Evolutionary conservation across 2,888 invertebrate species (phyloP).

Genomic region (Mystacides longicornis): DNA sequence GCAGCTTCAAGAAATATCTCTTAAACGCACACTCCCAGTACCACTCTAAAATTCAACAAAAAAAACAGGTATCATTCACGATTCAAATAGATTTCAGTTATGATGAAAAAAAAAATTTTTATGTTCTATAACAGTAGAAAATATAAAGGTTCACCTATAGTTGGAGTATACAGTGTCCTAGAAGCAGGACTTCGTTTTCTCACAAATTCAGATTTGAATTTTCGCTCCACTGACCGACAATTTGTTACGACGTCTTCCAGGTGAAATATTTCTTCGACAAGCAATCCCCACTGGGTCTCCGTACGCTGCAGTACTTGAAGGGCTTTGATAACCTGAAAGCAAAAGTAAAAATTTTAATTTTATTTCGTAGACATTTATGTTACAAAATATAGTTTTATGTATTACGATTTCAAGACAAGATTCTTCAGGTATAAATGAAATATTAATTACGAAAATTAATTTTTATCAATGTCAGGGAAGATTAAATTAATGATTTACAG

Average conservation of each 20-base stretch:
- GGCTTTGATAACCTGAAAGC: slow-evolving; percentile 67
- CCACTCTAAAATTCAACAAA: slow-evolving; percentile 68
- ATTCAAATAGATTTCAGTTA: background rate
- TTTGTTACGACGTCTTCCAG: slow-evolving; percentile 86
- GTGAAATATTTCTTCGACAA: slow-evolving; percentile 70
- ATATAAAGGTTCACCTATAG: slow-evolving; percentile 45
- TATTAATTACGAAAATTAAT: too few species aligned
- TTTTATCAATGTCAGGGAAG: too few species aligned
- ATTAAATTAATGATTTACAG: too few species aligned
- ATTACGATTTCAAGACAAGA: background rate
- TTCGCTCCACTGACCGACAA: slow-evolving; percentile 48
- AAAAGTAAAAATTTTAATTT: background rate
- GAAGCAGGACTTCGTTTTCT: slow-evolving; percentile 51
- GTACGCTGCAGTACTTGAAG: slow-evolving; percentile 88
- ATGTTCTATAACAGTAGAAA: too few species aligned
- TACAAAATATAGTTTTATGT: background rate
- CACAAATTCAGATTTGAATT: slow-evolving; percentile 65
- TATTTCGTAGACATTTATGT: background rate
- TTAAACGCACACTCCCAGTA: slow-evolving; percentile 88
- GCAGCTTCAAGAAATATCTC: slow-evolving; percentile 65
- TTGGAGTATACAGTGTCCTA: slow-evolving; percentile 57
- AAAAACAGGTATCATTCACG: background rate
- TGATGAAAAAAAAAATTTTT: background rate
- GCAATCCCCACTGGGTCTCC: slow-evolving; percentile 87
- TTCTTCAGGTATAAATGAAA: too few species aligned